A percentile compares a stretch with the other conserved stretches of the same genome.
Conservation (phyloP, 2,888 invertebrate genomes). For the Protophormia terraenovae region DNA sequence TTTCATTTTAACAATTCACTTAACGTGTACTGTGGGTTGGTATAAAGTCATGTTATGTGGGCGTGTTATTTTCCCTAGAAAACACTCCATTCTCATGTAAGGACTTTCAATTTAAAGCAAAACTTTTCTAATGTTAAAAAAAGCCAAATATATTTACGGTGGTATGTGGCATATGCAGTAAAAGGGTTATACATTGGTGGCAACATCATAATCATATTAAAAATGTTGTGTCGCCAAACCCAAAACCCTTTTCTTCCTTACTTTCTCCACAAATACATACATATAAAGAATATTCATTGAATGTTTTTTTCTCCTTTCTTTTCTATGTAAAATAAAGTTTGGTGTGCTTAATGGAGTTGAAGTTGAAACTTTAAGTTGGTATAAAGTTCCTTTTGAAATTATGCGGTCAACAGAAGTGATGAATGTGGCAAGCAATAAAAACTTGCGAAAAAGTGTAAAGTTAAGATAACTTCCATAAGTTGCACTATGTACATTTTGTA, state of each 20-base stretch:
- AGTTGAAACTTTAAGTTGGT: slow-evolving; percentile 58
- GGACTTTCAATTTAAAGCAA: slow-evolving; percentile 31
- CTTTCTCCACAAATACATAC: neutral
- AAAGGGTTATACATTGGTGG: slow-evolving; percentile 21
- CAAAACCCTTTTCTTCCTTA: neutral
- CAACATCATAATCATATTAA: slow-evolving; percentile 28
- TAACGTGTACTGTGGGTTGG: slow-evolving; percentile 55
- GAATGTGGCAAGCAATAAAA: slow-evolving; percentile 66
- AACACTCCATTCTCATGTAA: slow-evolving; percentile 20
- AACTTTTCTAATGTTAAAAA: slow-evolving; percentile 49
- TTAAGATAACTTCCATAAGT: slow-evolving; percentile 67
- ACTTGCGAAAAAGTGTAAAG: slow-evolving; percentile 63
- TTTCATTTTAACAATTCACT: slow-evolving; percentile 65
- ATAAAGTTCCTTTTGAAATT: slow-evolving; percentile 60
- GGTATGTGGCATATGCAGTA: slow-evolving; percentile 32
- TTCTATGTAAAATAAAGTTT: slow-evolving; percentile 32
- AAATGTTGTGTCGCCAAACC: slow-evolving; percentile 49
- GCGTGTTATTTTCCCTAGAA: slow-evolving; percentile 31
- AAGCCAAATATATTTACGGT: neutral
- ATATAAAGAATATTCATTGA: neutral
- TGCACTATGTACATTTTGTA: slow-evolving; percentile 52
- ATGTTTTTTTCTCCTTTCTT: neutral
- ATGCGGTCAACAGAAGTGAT: slow-evolving; percentile 67
- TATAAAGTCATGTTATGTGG: slow-evolving; percentile 58
- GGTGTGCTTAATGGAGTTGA: slow-evolving; percentile 67